phyloP scores from a whole-genome alignment of 2,113 vertebrate species.

The Lepisosteus osseus region DNA sequence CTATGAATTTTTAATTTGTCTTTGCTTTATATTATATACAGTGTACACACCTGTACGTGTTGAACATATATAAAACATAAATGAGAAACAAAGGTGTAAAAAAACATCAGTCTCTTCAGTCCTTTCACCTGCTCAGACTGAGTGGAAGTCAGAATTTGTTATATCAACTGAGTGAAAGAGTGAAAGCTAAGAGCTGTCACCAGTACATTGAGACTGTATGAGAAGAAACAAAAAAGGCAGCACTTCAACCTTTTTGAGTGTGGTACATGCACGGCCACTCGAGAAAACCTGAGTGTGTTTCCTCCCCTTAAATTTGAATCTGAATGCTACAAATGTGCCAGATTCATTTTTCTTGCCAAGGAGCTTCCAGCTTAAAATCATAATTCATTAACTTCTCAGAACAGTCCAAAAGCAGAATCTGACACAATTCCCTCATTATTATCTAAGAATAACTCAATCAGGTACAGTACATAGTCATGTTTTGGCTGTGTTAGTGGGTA shows the following conservation, averaged over 20 bases:
- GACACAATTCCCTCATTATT: too few relatives aligned
- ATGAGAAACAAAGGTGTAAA: background rate
- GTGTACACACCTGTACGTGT: background rate
- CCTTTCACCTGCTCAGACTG: background rate
- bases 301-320: too few relatives aligned
- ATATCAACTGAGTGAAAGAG: background rate
- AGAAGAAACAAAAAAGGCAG: background rate
- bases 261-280: background rate
- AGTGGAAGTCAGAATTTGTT: constrained; percentile 11
- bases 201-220: background rate
- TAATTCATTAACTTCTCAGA: too few relatives aligned
- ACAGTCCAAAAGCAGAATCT: too few relatives aligned
- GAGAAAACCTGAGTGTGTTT: background rate
- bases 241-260: background rate
- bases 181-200: constrained; percentile 1
- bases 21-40: too few relatives aligned
- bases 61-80: background rate
- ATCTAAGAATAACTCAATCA: too few relatives aligned
- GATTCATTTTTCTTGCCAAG: background rate
- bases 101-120: background rate
- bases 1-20: too few relatives aligned
- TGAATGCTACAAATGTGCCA: too few relatives aligned
- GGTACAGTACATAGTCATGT: too few relatives aligned
- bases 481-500: too few relatives aligned
- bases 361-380: background rate